phyloP scores from a whole-genome alignment of 1,140 invertebrate genomes.

The Ceratosolen fusciceps region DNA sequence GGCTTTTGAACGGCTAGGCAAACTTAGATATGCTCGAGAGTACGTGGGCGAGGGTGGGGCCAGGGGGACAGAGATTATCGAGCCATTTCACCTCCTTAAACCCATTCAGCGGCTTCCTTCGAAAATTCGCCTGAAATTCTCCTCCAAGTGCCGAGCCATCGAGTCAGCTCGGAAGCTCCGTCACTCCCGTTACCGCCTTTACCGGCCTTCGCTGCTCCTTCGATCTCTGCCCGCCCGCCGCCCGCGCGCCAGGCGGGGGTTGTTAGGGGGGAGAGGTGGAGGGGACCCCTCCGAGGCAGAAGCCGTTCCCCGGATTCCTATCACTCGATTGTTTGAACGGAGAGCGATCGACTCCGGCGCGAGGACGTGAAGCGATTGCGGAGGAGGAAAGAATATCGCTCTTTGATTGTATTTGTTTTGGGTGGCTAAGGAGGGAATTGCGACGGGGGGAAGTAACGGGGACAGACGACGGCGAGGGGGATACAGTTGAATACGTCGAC shows the following conservation, averaged over 20 bases:
- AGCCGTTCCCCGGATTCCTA: background rate
- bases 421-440: conserved; percentile 5
- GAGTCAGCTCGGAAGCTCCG: background rate
- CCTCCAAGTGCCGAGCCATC: conserved; percentile 1
- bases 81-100: conserved; percentile 43
- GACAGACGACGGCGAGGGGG: too few relatives aligned
- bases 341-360: background rate
- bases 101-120: conserved; percentile 19
- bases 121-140: background rate
- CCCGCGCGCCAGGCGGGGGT: too few relatives aligned
- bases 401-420: conserved; percentile 49
- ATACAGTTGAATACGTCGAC: conserved; percentile 28
- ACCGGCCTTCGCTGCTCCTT: background rate
- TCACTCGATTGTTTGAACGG: conserved; percentile 11
- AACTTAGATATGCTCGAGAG: conserved; percentile 4
- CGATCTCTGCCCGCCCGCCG: background rate
- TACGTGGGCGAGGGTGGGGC: background rate
- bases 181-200: background rate
- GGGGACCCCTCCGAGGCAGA: too few relatives aligned
- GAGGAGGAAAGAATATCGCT: conserved; percentile 35
- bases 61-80: conserved; percentile 34
- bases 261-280: too few relatives aligned
- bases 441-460: background rate
- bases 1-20: conserved; percentile 33
- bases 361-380: background rate